Evolutionary conservation across 2,888 invertebrate species (phyloP), one percentile per base, ranked within the genome.

Genomic region (Malachius bipustulatus): DNA sequence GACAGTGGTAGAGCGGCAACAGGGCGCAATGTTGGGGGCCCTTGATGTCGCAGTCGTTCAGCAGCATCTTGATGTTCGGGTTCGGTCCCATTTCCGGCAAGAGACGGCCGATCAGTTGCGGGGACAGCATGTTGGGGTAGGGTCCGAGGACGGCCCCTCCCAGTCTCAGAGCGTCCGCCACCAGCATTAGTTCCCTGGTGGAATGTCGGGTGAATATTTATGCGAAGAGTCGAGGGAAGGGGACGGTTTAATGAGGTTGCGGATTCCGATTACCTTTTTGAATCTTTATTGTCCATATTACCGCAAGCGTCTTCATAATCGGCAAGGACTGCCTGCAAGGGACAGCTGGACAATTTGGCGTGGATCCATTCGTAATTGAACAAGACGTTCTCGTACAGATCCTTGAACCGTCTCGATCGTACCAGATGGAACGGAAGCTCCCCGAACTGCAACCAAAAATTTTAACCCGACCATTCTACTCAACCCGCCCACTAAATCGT

Each of bases 341-440:
- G 96, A 57, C 96, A 96, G 51, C 91, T 89, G 46, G 83, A 84
- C 1, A 96, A 69, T 57, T 97, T 97, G 0, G 96, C 93, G 56
- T 94, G 93, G 0, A 97, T 69, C 91, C 96, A 98, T 52, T 90
- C 84, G 59, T 96, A 97, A 63, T 96, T 96, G 64, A 98, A 98
- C 0, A 97, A 69, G 0, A 96, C 94, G 54, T 91, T 77, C 27
- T 82, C 79, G 55, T 89, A 90, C 10, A 97, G 66, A 59, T 94
- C 93, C 34, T 82, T 80, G 56, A 88, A 87, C 19, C 96, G 75
- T 42, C 88, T 78, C 0, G 96, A 84, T 4, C 96, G 73, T 0
- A 96, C 82, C 51, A 98, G 66, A 56, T 98, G 97, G 56, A 82
- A 97, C 0, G 97, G 97, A 14, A 97, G 66, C 59, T 98, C 97